Base-by-base conservation (phyloP, 2,888 invertebrate genomes). In the Pollenia labialis region DNA sequence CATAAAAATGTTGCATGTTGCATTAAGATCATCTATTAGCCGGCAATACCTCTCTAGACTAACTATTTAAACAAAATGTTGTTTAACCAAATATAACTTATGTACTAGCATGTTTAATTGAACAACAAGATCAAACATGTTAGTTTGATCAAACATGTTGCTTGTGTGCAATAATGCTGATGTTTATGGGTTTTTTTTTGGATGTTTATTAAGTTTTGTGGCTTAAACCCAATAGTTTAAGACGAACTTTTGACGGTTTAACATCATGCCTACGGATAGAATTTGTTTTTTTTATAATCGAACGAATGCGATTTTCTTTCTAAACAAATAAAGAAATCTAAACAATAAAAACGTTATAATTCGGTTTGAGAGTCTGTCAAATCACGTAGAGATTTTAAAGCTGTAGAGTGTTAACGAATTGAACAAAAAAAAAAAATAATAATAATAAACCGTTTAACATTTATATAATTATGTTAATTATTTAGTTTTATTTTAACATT, bases 181-280 rank as follows among this genome's bases (percentile, higher is more conserved):
- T 79, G 72, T 40, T 81, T 23, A 42, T 60, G 16, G 9, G 10
- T 4, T 11, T 40, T 11, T 40, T 11, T 4, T 60, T 66, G 58
- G 66, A 60, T 79, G 85, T 76, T 80, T 56, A 64, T 40, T 62
- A 64, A 75, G 75, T 74, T 86, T 69, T 77, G 50, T 58, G 69
- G 72, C 62, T 77, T 79, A 81, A 87, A 82, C 81, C 40, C 76
- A 81, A 84, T 89, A 91, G 92, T 91, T 88, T 87, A 88, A 90
- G 88, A 87, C 89, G 90, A 90, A 88, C 89, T 89, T 88, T 89
- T 87, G 87, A 88, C 85, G 88, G 7, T 76, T 85, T 46, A 82
- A 87, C 81, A 85, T 80, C 88, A 68, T 77, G 66, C n/a, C 54
- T 88, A 72, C 89, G 88, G 88, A 71, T 83, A 88, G 71, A 66